Evolutionary conservation across 2,113 vertebrate species (phyloP).

Genomic region (Lepus europaeus): DNA sequence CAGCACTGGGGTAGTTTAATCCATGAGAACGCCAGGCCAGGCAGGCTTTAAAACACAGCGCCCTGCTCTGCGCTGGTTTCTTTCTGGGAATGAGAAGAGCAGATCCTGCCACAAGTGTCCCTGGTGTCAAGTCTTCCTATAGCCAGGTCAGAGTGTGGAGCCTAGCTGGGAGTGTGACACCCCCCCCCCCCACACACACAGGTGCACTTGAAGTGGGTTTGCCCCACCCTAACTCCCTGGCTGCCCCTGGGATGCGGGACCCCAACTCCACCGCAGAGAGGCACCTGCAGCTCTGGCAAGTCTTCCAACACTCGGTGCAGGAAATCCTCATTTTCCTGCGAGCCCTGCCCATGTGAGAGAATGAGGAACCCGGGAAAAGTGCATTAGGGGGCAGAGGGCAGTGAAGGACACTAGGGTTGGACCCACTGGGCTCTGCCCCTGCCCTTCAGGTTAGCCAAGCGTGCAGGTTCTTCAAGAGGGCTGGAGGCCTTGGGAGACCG

Average conservation of each 20-base stretch:
- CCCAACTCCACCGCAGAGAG: fast-evolving
- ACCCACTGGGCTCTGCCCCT: background rate
- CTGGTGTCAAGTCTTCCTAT: background rate
- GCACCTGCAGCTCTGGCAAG: background rate
- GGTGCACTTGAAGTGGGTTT: too few relatives aligned
- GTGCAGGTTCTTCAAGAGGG: background rate
- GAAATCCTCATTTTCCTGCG: background rate
- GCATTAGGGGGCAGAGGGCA: background rate
- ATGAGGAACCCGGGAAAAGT: fast-evolving
- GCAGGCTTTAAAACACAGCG: background rate
- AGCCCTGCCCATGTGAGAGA: background rate
- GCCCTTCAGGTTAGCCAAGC: background rate
- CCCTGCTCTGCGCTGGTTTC: background rate
- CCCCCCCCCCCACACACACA: fast-evolving
- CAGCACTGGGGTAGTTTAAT: background rate
- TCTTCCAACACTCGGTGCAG: background rate
- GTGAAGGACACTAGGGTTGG: fast-evolving
- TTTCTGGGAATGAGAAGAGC: background rate
- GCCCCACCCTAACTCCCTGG: background rate
- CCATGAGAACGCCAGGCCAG: background rate
- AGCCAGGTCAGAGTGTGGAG: background rate
- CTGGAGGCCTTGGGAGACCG: too few relatives aligned
- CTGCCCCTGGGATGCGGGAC: background rate
- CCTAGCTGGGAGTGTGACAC: fast-evolving
- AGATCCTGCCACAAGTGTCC: too few relatives aligned